A percentile compares a stretch with the other conserved stretches of the same genome.
Conservation (phyloP, 2,113 vertebrate species). For the Sphaerodactylus townsendi region DNA sequence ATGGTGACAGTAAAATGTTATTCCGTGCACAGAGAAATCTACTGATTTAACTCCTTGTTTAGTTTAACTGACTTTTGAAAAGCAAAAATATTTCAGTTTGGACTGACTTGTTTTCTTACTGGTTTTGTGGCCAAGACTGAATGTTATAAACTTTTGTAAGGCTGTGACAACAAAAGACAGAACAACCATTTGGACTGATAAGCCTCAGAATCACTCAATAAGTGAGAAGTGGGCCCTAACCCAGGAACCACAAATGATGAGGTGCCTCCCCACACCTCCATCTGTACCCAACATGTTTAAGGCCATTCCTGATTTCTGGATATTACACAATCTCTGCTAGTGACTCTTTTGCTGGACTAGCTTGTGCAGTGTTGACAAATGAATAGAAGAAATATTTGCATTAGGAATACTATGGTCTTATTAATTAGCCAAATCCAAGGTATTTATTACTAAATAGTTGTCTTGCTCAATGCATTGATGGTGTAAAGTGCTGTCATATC, state of each 20-base stretch:
- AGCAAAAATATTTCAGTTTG: not conserved
- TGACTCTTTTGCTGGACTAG: not conserved
- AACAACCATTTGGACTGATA: not conserved
- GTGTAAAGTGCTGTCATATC: too few species aligned
- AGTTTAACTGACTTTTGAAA: not conserved
- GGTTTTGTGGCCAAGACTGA: not conserved
- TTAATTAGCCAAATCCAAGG: rapidly evolving
- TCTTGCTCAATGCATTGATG: not conserved
- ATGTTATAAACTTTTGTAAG: not conserved
- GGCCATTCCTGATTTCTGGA: not conserved
- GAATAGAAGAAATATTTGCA: not conserved
- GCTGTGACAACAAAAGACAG: not conserved
- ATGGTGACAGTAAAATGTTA: not conserved
- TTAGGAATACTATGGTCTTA: not conserved
- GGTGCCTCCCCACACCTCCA: too few species aligned
- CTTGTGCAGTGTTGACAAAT: not conserved
- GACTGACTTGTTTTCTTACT: not conserved
- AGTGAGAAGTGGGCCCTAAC: not conserved
- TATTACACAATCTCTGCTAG: not conserved
- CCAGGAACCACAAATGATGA: not conserved
- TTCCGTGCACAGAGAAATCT: not conserved
- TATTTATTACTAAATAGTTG: not conserved
- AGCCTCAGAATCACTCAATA: not conserved
- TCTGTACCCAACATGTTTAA: not conserved
- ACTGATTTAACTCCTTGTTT: not conserved